Percentiles rank a stretch among this genome's conserved stretches.
These are phyloP conservation scores for Pimephales promelas DNA, from an alignment of 2,113 vertebrate genomes.

Conservation along the genomic window DNA sequence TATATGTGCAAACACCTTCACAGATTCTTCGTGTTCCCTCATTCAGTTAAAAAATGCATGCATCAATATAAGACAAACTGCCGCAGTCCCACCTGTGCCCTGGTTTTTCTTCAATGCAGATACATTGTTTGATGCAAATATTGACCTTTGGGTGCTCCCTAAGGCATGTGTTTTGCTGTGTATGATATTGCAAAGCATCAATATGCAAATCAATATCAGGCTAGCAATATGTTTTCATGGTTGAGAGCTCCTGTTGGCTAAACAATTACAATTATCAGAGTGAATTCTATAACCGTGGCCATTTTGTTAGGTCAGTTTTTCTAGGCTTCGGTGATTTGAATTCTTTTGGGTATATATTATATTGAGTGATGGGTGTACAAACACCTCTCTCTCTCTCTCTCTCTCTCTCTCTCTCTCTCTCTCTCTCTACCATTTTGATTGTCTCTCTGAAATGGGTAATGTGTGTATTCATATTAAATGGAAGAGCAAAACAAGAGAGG, in stretches of 20 bases:
- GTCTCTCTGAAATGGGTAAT: constrained; percentile 19
- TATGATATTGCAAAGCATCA: constrained; percentile 42
- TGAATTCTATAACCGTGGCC: background rate
- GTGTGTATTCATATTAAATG: background rate
- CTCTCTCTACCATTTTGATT: background rate
- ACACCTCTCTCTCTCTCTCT: background rate
- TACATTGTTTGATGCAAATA: constrained; percentile 44
- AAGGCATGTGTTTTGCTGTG: constrained; percentile 23
- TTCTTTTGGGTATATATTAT: background rate
- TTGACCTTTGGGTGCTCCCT: constrained; percentile 43
- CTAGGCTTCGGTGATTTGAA: background rate
- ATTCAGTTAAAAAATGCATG: background rate
- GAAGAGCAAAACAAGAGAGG: background rate
- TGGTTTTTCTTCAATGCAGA: constrained; percentile 10
- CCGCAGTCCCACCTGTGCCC: background rate
- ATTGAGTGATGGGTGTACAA: constrained; percentile 18
- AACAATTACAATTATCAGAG: constrained; percentile 16
- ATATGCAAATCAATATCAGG: constrained; percentile 31
- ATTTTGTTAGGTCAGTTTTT: background rate
- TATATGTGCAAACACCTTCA: background rate
- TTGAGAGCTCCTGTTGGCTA: constrained; percentile 25
- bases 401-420: background rate
- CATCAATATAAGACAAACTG: background rate
- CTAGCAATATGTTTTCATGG: constrained; percentile 25
- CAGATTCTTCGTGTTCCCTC: background rate